These are phyloP conservation scores for Euura saliciscinereae DNA, from an alignment of 1,140 invertebrate species.

Conservation along the genomic window DNA sequence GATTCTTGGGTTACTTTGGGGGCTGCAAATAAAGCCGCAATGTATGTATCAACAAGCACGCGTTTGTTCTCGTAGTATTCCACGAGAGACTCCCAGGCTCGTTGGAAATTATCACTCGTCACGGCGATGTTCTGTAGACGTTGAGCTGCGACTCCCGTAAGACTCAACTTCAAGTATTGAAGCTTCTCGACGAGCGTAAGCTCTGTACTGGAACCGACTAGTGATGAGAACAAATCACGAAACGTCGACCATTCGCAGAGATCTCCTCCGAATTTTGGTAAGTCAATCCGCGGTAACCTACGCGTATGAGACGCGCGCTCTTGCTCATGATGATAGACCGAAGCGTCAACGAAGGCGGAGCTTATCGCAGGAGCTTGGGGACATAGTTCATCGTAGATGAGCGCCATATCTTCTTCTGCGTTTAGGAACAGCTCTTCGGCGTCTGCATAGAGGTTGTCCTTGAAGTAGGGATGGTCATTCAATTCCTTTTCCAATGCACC, in stretches of 20 bases:
- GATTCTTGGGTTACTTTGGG: slow-evolving; percentile 25
- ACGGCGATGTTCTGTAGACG: slow-evolving; percentile 27
- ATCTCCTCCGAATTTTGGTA: slow-evolving; percentile 28
- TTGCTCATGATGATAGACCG: too few species aligned
- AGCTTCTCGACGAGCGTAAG: slow-evolving; percentile 24
- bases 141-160: slow-evolving; percentile 24
- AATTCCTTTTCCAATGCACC: too few species aligned
- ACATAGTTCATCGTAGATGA: too few species aligned
- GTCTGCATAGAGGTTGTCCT: too few species aligned
- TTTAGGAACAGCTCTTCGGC: too few species aligned
- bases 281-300: too few species aligned
- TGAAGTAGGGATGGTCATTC: too few species aligned
- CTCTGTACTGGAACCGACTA: slow-evolving; percentile 19
- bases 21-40: slow-evolving; percentile 26
- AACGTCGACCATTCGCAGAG: slow-evolving; percentile 27
- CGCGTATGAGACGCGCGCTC: too few species aligned
- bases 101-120: slow-evolving; percentile 26
- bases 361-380: too few species aligned
- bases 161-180: slow-evolving; percentile 20
- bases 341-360: too few species aligned
- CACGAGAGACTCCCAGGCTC: slow-evolving; percentile 29
- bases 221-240: slow-evolving; percentile 26
- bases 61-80: slow-evolving; percentile 28
- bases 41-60: slow-evolving; percentile 29
- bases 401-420: too few species aligned